Conservation (phyloP, 2,888 invertebrate genomes). For the Dendrolimus pini region DNA sequence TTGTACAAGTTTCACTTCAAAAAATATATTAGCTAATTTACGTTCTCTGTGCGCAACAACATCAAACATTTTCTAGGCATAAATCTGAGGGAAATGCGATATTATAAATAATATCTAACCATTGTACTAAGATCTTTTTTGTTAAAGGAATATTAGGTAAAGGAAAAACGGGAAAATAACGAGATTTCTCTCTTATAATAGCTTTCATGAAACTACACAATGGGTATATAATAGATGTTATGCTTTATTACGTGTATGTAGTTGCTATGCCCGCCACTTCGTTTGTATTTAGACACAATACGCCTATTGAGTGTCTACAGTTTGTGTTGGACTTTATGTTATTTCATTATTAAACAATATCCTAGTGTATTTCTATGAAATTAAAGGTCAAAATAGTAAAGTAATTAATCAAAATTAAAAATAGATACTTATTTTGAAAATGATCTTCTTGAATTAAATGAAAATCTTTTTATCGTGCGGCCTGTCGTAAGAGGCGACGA, state of each 20-base stretch:
- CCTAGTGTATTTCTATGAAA: not conserved
- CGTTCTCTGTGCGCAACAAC: no score
- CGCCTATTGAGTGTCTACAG: no score
- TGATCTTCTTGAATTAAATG: no score
- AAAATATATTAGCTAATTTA: no score
- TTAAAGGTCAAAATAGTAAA: slow-evolving; percentile 6
- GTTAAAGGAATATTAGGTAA: slow-evolving; percentile 2
- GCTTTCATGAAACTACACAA: not conserved
- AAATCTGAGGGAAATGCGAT: not conserved
- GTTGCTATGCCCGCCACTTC: not conserved
- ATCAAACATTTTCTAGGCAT: not conserved
- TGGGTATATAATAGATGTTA: slow-evolving; percentile 3
- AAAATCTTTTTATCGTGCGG: no score
- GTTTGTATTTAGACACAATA: not conserved
- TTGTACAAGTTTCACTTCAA: no score
- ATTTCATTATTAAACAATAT: not conserved
- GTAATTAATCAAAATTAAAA: slow-evolving; percentile 9
- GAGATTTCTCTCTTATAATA: not conserved
- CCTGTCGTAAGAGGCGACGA: no score
- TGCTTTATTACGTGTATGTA: slow-evolving; percentile 4
- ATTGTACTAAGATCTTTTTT: slow-evolving; percentile 4
- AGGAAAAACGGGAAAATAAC: slow-evolving; percentile 4
- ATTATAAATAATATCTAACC: not conserved
- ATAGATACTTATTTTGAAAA: no score
- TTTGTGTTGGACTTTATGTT: no score